Percentiles rank a stretch among this genome's conserved stretches.
These are phyloP conservation scores for Lytechinus variegatus DNA, from an alignment of 35 echinoderm and acorn worm genomes.

Conservation along the genomic window DNA sequence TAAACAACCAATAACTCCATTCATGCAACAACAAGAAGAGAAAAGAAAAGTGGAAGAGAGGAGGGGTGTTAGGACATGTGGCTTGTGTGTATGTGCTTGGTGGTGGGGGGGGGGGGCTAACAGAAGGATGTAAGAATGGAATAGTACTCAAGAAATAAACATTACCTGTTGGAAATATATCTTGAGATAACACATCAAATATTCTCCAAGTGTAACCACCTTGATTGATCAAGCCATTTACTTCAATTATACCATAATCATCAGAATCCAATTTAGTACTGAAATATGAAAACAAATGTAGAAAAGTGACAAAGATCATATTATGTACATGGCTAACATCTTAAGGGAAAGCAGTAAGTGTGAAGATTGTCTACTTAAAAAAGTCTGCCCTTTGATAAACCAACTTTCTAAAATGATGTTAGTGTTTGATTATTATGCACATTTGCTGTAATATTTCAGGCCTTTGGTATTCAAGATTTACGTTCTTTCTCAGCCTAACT, in stretches of 20 bases:
- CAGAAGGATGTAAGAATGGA: background rate
- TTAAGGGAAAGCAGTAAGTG: too few species aligned
- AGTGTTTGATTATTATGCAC: too few species aligned
- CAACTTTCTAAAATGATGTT: too few species aligned
- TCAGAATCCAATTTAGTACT: background rate
- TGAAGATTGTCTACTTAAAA: too few species aligned
- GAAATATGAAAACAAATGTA: background rate
- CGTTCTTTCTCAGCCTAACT: too few species aligned
- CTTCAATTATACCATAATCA: background rate
- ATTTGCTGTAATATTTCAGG: too few species aligned
- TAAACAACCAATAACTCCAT: too few species aligned
- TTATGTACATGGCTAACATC: too few species aligned
- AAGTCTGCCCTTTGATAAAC: too few species aligned
- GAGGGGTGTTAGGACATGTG: too few species aligned
- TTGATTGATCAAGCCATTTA: constrained; percentile 22
- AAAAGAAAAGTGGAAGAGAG: background rate
- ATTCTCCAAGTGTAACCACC: constrained; percentile 25
- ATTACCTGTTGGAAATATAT: constrained; percentile 17
- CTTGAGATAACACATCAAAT: background rate
- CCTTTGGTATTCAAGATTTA: too few species aligned
- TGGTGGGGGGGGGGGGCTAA: background rate
- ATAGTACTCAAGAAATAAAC: background rate
- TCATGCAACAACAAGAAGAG: background rate
- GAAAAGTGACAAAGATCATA: background rate
- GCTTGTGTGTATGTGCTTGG: too few species aligned